phyloP scores from a whole-genome alignment of 2,888 invertebrate species.

The Conops quadrifasciatus region DNA sequence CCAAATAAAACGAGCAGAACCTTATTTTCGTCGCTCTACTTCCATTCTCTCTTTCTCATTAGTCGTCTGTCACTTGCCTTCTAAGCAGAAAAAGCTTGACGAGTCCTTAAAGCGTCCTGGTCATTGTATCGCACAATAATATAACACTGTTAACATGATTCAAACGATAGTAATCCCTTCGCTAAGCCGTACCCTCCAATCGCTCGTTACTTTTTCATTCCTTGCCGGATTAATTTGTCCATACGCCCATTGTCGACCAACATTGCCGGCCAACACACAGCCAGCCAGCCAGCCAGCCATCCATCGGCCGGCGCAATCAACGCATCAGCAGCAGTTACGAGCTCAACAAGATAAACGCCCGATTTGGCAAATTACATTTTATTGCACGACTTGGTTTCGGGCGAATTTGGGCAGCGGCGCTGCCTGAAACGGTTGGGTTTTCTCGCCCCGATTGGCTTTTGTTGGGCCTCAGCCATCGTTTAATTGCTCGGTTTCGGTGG shows the following conservation, averaged over 20 bases:
- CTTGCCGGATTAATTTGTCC: not conserved
- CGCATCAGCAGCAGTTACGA: conserved; percentile 15
- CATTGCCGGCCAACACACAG: not conserved
- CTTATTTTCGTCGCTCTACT: no score
- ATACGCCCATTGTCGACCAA: not conserved
- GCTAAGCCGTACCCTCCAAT: no score
- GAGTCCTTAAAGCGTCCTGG: no score
- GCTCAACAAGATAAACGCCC: conserved; percentile 36
- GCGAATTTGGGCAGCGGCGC: not conserved
- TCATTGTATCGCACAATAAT: no score
- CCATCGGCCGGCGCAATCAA: conserved; percentile 20
- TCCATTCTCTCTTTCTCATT: no score
- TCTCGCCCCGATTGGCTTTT: not conserved
- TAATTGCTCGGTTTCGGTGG: no score
- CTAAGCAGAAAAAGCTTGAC: no score
- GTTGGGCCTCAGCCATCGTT: conserved; percentile 12
- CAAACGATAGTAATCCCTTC: no score
- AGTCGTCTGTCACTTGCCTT: no score
- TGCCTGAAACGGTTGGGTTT: not conserved
- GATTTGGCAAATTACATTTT: conserved; percentile 40
- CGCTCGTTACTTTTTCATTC: no score
- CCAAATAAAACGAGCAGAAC: no score
- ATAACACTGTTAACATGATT: no score
- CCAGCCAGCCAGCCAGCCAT: not conserved
- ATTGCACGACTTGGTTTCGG: not conserved